These are phyloP conservation scores for Mobula hypostoma DNA, from an alignment of 2,113 vertebrate species.

Conservation along the genomic window DNA sequence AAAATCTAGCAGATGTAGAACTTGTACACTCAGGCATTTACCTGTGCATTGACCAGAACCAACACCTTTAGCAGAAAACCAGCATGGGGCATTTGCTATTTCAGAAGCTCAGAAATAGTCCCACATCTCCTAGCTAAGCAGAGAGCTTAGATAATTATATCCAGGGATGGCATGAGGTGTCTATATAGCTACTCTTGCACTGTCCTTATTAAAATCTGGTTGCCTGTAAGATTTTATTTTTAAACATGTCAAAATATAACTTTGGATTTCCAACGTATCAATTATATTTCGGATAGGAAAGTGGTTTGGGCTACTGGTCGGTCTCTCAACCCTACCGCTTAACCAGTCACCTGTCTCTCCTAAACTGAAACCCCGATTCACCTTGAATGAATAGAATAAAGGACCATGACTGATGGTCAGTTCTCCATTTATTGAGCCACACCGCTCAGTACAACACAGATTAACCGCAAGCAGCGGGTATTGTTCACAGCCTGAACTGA, in stretches of 20 bases:
- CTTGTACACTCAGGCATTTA: not conserved
- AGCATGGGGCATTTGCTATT: not conserved
- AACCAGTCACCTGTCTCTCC: not conserved
- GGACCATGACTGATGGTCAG: too few relatives aligned
- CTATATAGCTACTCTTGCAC: not conserved
- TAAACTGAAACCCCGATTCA: not conserved
- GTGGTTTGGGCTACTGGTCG: not conserved
- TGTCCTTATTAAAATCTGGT: not conserved
- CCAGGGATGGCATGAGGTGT: not conserved
- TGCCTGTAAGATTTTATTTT: not conserved
- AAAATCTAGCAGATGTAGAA: not conserved
- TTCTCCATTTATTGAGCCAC: too few relatives aligned
- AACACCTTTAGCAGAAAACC: not conserved
- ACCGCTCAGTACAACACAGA: too few relatives aligned
- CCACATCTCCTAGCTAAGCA: not conserved
- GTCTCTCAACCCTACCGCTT: not conserved
- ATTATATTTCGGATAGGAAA: not conserved
- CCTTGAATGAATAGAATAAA: not conserved
- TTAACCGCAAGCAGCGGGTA: too few relatives aligned
- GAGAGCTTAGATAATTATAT: not conserved
- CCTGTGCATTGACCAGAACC: not conserved
- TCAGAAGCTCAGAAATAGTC: not conserved
- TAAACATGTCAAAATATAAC: not conserved
- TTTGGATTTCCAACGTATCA: too few relatives aligned
- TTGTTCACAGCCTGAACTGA: too few relatives aligned